These are phyloP conservation scores for Proteles cristata DNA, from an alignment of 2,113 vertebrate species.

Conservation along the genomic window DNA sequence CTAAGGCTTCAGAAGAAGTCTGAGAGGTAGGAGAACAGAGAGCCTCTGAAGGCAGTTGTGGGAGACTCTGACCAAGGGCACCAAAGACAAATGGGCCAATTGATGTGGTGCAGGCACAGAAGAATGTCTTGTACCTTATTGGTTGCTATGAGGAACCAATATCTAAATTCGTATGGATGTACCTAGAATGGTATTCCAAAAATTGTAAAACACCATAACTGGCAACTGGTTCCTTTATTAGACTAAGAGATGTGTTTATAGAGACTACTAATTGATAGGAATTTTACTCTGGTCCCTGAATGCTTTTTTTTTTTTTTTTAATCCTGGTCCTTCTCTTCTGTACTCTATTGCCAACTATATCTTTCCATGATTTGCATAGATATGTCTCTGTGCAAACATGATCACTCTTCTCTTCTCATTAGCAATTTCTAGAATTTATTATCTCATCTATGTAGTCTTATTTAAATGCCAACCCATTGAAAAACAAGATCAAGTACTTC, in stretches of 20 bases:
- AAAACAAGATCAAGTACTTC: slow-evolving; percentile 28
- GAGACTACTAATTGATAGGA: background rate
- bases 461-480: slow-evolving; percentile 10
- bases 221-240: background rate
- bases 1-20: background rate
- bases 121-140: background rate
- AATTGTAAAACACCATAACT: background rate
- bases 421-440: slow-evolving; percentile 9
- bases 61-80: background rate
- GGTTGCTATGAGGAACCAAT: background rate
- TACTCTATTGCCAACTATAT: background rate
- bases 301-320: background rate
- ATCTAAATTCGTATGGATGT: background rate
- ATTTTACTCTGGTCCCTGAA: background rate
- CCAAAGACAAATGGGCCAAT: rapidly evolving
- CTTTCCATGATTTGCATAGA: background rate
- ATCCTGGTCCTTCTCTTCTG: background rate
- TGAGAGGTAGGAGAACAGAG: background rate
- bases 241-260: background rate
- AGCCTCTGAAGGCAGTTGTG: rapidly evolving
- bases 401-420: background rate
- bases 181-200: background rate
- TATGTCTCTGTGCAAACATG: background rate
- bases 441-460: background rate
- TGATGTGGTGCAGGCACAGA: background rate